A percentile compares a stretch with the other conserved stretches of the same genome.
Conservation (phyloP, 2,113 vertebrate genomes). For the Xyliphius kryptos region DNA sequence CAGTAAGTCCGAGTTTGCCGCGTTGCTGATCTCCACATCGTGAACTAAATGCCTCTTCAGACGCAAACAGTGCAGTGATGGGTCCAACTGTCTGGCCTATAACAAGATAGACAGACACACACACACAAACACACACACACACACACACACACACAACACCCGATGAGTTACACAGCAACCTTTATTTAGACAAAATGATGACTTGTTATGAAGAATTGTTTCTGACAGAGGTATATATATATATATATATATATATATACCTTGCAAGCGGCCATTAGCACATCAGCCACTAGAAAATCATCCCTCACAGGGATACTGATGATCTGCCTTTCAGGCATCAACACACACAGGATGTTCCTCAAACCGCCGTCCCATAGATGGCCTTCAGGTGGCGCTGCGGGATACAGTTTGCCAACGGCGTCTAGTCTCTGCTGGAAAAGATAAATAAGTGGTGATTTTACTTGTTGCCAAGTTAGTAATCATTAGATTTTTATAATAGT, state of each 20-base stretch:
- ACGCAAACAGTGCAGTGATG: constrained; percentile 63
- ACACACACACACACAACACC: neutral
- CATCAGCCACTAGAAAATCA: constrained; percentile 69
- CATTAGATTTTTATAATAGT: neutral
- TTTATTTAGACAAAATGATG: no score
- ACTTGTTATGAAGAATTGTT: no score
- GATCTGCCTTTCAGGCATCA: constrained; percentile 63
- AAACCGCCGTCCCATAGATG: constrained; percentile 54
- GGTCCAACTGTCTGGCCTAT: constrained; percentile 74
- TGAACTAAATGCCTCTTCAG: constrained; percentile 62
- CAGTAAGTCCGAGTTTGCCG: constrained; percentile 60
- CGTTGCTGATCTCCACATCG: constrained; percentile 55
- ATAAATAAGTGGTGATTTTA: neutral
- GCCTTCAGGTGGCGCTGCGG: constrained; percentile 58
- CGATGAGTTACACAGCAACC: no score
- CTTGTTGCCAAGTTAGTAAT: no score
- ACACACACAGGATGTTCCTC: constrained; percentile 58
- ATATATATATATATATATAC: constrained; percentile 46
- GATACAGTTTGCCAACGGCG: constrained; percentile 55
- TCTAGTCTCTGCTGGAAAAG: constrained; percentile 53
- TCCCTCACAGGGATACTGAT: constrained; percentile 64
- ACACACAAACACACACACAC: neutral
- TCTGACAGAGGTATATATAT: no score
- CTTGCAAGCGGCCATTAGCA: constrained; percentile 72
- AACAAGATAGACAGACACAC: no score